Evolutionary conservation across 1,140 invertebrate genomes (phyloP), one percentile per base, ranked within the genome.

Genomic region (Caenorhabditis brenneri): DNA sequence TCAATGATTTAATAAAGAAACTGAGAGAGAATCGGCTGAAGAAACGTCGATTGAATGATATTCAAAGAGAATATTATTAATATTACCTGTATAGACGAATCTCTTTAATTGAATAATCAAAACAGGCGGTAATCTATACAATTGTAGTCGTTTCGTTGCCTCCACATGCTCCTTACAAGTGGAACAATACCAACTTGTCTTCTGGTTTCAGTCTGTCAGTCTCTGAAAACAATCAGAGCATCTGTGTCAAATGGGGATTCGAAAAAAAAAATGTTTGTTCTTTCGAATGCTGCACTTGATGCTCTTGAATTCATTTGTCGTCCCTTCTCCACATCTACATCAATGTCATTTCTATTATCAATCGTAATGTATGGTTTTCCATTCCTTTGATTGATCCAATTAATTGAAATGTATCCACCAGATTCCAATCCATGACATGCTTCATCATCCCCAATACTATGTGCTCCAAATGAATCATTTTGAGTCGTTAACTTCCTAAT

Each of bases 1-100:
- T 93, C 92, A 49, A 93, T 91, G 87, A 93, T 93, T 82, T 93
- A 92, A 36, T 92, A 86, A 87, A 89, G 91, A 65, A 91, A 87
- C 12, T 81, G 60, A 42, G 90, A 82, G 19, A 36, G n/a, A 74
- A 29, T 58, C 29, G 24, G 6, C 42, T 12, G n/a, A n/a, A n/a
- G n/a, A n/a, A n/a, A n/a, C n/a, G n/a, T n/a, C n/a, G n/a, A n/a
- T n/a, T n/a, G n/a, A n/a, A n/a, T n/a, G n/a, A n/a, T n/a, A n/a
- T n/a, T n/a, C n/a, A n/a, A n/a, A n/a, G n/a, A n/a, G n/a, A n/a
- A n/a, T n/a, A n/a, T n/a, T n/a, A n/a, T n/a, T n/a, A n/a, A n/a
- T n/a, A n/a, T n/a, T 42, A 86, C 89, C 90, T 81, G 89, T 92
- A 84, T 92, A 93, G 3, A 91, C 91, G 87, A 93, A 93, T 58